Evolutionary conservation across 2,113 vertebrate species (phyloP).

Genomic region (Anarhynchus alexandrinus): DNA sequence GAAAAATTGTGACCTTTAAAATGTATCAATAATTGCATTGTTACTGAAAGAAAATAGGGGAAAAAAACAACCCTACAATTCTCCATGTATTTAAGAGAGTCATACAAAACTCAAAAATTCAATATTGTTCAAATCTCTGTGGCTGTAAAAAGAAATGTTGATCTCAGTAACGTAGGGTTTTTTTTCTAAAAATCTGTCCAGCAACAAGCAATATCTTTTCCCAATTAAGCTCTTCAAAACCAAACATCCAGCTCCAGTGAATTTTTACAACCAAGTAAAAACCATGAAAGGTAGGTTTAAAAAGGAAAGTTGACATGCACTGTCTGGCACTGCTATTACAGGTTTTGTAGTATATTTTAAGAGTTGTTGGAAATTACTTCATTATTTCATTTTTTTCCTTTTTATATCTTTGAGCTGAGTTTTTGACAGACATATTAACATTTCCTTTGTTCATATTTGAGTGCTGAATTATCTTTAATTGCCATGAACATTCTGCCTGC

Average conservation of each 20-base stretch:
- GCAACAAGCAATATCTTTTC: background rate
- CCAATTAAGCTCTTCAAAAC: background rate
- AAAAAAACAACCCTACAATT: background rate
- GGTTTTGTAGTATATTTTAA: background rate
- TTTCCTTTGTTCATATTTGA: constrained; percentile 58
- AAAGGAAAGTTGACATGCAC: background rate
- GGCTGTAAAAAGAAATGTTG: background rate
- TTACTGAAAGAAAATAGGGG: background rate
- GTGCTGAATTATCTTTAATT: constrained; percentile 59
- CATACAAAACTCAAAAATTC: background rate
- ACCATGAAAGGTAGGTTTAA: background rate
- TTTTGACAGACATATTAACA: constrained; percentile 51
- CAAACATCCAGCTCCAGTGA: background rate
- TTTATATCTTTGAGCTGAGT: constrained; percentile 1
- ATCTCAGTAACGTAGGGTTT: background rate
- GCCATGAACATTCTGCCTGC: constrained; percentile 12
- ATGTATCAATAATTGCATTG: background rate
- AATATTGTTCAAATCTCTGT: background rate
- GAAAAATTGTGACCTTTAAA: background rate
- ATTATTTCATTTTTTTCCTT: background rate
- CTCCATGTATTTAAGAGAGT: background rate
- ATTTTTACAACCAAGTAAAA: background rate
- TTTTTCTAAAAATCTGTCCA: background rate
- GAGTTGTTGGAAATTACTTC: background rate
- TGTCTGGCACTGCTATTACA: background rate